A percentile compares a stretch with the other conserved stretches of the same genome.
These are phyloP conservation scores for Drosophila guanche DNA, from an alignment of 1,140 invertebrate species.

Conservation along the genomic window DNA sequence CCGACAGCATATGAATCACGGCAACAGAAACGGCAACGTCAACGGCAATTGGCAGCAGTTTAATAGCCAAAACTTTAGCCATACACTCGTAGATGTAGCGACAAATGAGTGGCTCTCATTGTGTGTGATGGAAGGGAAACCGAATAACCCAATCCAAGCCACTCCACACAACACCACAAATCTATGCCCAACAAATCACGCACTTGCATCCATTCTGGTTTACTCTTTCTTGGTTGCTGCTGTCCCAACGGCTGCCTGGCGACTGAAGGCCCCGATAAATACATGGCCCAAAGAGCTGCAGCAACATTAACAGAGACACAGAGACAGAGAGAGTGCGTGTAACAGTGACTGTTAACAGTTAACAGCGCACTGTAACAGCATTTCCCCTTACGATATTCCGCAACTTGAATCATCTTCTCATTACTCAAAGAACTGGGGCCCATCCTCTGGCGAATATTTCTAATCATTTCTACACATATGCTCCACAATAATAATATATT, in stretches of 20 bases:
- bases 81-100: slow-evolving; percentile 54
- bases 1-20: slow-evolving; percentile 75
- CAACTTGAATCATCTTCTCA: not conserved
- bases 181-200: slow-evolving; percentile 3
- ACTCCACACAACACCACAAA: slow-evolving; percentile 1
- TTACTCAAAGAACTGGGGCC: slow-evolving; percentile 2
- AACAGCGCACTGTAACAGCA: slow-evolving; percentile 4
- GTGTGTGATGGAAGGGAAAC: not conserved
- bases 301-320: slow-evolving; percentile 2
- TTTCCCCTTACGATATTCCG: slow-evolving; percentile 74
- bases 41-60: slow-evolving; percentile 62
- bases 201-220: not conserved
- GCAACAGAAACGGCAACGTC: not conserved
- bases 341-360: slow-evolving; percentile 29
- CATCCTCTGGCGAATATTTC: not conserved
- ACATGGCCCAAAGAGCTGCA: not conserved
- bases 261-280: slow-evolving; percentile 42
- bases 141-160: slow-evolving; percentile 4
- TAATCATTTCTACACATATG: slow-evolving; percentile 22
- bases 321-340: slow-evolving; percentile 17
- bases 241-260: slow-evolving; percentile 45
- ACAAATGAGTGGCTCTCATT: slow-evolving; percentile 59
- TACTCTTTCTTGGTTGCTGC: slow-evolving; percentile 36
- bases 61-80: slow-evolving; percentile 75
- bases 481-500: slow-evolving; percentile 16